Evolutionary conservation across 2,113 vertebrate species (phyloP), one percentile per base, ranked within the genome.

Genomic region (Callipepla californica): DNA sequence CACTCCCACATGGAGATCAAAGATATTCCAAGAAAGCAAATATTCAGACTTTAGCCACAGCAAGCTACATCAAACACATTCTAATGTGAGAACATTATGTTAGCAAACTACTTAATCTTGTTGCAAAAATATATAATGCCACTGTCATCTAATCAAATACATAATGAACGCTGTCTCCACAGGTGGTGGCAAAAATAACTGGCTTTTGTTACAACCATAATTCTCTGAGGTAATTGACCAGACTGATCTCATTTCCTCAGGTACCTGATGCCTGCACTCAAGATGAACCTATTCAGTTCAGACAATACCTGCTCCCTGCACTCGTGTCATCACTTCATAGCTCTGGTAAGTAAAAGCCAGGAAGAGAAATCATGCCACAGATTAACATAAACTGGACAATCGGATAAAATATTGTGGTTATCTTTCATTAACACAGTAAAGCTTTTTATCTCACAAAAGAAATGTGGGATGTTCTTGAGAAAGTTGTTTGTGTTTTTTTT

Each of bases 261-360:
- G 45, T 81, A 51, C 51, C 26, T 57, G 59, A 57, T 28, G 21
- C 23, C 38, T 76, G 26, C 42, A 72, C 4, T 15, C 57, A 74
- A 70, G 32, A n/a, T 6, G 22, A 44, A 61, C 16, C 22, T 8
- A 25, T 25, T 36, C 68, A 7, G 15, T 65, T 63, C 30, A 34
- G 50, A 30, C 28, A 74, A 36, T 25, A 69, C 18, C 48, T 59
- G 12, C n/a, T 61, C 11, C 7, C 65, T 66, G 62, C 12, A 28
- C 36, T 45, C 7, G 0, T 1, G 2, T 44, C 13, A 73, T 22
- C 9, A 2, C 19, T 55, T 59, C 40, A 26, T 36, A 80, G 23
- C 7, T 86, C 18, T n/a, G 11, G 34, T 38, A 53, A 2, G 7
- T 20, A 78, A 75, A 89, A 62, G 7, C 6, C 15, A 75, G 9